A percentile compares a stretch with the other conserved stretches of the same genome.
Evolutionary conservation across 2,888 invertebrate species (phyloP).

Genomic region (Machimus rusticus): DNA sequence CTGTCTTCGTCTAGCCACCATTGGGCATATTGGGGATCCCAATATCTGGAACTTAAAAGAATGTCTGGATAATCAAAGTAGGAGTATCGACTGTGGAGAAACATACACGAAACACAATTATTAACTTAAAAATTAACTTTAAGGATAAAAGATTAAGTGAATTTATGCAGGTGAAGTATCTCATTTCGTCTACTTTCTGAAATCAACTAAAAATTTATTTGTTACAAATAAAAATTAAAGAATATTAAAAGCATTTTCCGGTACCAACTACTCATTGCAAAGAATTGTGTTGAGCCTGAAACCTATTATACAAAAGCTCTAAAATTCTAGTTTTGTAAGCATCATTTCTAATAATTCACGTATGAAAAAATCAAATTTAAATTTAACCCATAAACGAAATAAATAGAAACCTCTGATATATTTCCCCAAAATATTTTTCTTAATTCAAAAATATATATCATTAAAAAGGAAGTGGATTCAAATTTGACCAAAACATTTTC

Average conservation of each 20-base stretch:
- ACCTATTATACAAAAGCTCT: too few species aligned
- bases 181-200: neutral
- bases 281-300: too few species aligned
- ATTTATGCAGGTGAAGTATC: neutral
- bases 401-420: too few species aligned
- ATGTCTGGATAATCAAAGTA: constrained; percentile 9
- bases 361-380: too few species aligned
- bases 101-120: neutral
- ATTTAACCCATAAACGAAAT: too few species aligned
- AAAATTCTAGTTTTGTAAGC: too few species aligned
- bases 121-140: neutral
- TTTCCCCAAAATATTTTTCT: too few species aligned
- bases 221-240: neutral
- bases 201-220: neutral
- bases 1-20: constrained; percentile 6
- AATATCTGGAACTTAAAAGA: constrained; percentile 1
- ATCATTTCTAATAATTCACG: too few species aligned
- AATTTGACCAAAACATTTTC: too few species aligned
- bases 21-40: constrained; percentile 12
- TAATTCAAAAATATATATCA: too few species aligned
- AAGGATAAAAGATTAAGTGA: neutral
- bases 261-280: neutral
- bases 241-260: neutral
- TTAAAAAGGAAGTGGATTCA: too few species aligned
- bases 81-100: constrained; percentile 2